These are phyloP conservation scores for Ellobius talpinus DNA, from an alignment of 2,113 vertebrate genomes.

Conservation along the genomic window DNA sequence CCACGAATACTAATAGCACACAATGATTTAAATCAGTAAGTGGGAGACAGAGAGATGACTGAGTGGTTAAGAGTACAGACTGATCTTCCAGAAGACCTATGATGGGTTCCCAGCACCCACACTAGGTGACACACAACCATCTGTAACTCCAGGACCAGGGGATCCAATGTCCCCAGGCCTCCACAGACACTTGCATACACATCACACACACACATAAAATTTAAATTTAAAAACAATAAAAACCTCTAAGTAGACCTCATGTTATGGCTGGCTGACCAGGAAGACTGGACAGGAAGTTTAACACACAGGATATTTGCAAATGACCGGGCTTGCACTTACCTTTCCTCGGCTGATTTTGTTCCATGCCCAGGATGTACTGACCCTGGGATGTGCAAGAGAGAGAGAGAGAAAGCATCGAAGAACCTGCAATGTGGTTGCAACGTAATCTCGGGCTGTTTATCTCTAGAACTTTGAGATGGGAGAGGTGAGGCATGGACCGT, in stretches of 20 bases:
- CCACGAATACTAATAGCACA: background rate
- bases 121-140: background rate
- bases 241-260: background rate
- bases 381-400: background rate
- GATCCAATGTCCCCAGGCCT: background rate
- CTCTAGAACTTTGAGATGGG: background rate
- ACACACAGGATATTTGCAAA: background rate
- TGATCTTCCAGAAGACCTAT: background rate
- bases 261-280: fast-evolving
- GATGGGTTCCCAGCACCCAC: background rate
- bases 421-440: background rate
- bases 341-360: background rate
- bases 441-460: background rate
- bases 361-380: background rate
- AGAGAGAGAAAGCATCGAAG: background rate
- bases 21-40: background rate
- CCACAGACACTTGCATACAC: background rate
- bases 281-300: background rate
- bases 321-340: background rate
- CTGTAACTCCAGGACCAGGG: background rate
- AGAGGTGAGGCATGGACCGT: background rate
- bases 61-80: background rate
- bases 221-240: background rate
- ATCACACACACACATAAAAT: background rate
- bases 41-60: background rate